A percentile compares a stretch with the other conserved stretches of the same genome.
Conservation (phyloP, 1,140 invertebrate genomes). For the Drosophila aff. region DNA sequence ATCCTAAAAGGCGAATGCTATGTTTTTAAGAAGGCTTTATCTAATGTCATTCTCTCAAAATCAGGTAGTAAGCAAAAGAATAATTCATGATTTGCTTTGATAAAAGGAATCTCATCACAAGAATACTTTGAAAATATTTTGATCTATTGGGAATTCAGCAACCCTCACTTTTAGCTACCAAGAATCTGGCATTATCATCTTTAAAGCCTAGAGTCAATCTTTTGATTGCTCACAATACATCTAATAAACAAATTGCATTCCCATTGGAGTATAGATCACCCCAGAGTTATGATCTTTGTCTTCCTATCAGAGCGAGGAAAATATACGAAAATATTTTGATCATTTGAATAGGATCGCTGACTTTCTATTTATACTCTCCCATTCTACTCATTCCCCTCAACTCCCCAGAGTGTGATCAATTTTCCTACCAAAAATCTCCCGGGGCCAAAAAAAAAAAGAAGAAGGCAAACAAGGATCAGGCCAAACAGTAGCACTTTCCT, state of each 20-base stretch:
- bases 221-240: conserved; percentile 14
- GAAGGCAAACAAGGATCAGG: conserved; percentile 7
- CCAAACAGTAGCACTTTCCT: conserved; percentile 70
- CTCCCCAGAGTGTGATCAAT: conserved; percentile 64
- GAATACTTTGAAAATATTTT: neutral
- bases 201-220: neutral
- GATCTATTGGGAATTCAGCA: neutral
- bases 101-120: neutral
- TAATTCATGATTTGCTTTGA: neutral
- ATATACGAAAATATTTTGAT: conserved; percentile 73
- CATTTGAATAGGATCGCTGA: conserved; percentile 13
- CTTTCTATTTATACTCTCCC: neutral
- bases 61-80: neutral
- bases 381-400: neutral
- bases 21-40: no score
- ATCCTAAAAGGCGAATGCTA: neutral
- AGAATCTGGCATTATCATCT: conserved; percentile 2
- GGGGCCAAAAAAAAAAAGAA: conserved; percentile 7
- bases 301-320: conserved; percentile 20
- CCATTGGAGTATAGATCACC: conserved; percentile 23
- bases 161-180: neutral
- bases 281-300: conserved; percentile 31
- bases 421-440: conserved; percentile 29
- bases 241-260: conserved; percentile 14
- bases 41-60: neutral